Evolutionary conservation across 2,888 invertebrate genomes (phyloP).

Genomic region (Lepidocyrtoides sp.): DNA sequence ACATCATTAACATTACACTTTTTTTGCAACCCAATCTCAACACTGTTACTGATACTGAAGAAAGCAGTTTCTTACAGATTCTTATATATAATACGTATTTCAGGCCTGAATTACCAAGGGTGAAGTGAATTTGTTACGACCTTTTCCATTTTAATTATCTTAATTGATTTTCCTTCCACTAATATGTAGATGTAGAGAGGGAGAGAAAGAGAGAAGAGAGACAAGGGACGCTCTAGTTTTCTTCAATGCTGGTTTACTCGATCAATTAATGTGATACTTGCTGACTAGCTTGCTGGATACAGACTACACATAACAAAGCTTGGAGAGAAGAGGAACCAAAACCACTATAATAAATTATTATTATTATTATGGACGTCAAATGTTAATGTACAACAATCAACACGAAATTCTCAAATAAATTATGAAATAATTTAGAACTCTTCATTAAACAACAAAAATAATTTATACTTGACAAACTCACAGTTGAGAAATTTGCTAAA

Average conservation of each 20-base stretch:
- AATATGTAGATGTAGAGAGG: not conserved
- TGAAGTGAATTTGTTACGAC: not conserved
- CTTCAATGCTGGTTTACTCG: too few species aligned
- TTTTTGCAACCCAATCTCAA: not conserved
- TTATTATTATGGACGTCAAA: too few species aligned
- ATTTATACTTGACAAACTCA: slow-evolving; percentile 7
- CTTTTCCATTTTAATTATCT: slow-evolving; percentile 28
- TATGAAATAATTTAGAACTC: too few species aligned
- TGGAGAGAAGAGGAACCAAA: too few species aligned
- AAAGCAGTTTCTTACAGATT: not conserved
- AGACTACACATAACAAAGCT: too few species aligned
- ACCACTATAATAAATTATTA: too few species aligned
- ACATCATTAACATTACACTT: not conserved
- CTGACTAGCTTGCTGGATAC: too few species aligned
- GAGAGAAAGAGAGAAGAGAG: too few species aligned
- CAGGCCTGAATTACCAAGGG: not conserved
- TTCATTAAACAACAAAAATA: not conserved
- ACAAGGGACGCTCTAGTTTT: too few species aligned
- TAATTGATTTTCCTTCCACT: slow-evolving; percentile 4
- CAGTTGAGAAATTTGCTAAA: not conserved
- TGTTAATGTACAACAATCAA: too few species aligned
- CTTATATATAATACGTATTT: not conserved
- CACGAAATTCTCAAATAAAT: too few species aligned
- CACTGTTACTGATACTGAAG: slow-evolving; percentile 6
- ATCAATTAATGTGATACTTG: too few species aligned